A percentile compares a stretch with the other conserved stretches of the same genome.
Conservation (phyloP, 2,888 invertebrate genomes). For the Metopia argyrocephala region DNA sequence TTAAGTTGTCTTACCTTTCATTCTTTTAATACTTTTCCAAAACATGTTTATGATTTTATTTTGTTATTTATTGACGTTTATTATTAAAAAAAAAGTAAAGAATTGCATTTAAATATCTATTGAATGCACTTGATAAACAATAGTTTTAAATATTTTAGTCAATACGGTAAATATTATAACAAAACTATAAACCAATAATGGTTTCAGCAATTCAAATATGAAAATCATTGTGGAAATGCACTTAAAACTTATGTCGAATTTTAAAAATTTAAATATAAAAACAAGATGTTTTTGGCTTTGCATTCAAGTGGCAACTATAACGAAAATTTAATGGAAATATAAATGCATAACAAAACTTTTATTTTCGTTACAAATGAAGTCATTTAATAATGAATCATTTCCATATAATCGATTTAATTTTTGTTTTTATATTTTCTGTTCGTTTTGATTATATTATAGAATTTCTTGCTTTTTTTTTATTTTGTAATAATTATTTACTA, state of each 20-base stretch:
- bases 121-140: conserved; percentile 66
- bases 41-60: conserved; percentile 28
- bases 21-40: conserved; percentile 50
- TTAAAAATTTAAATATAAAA: background rate
- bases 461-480: background rate
- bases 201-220: conserved; percentile 66
- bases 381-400: conserved; percentile 41
- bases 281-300: background rate
- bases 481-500: background rate
- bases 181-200: conserved; percentile 67
- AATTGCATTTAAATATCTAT: conserved; percentile 50
- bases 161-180: conserved; percentile 67
- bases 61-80: background rate
- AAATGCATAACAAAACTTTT: background rate
- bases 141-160: conserved; percentile 63
- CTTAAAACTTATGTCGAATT: background rate
- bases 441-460: background rate
- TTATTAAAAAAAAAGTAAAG: background rate
- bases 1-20: conserved; percentile 51
- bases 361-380: conserved; percentile 34
- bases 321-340: conserved; percentile 1
- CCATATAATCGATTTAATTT: background rate
- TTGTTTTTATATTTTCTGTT: background rate
- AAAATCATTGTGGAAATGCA: conserved; percentile 62
- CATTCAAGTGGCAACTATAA: background rate